Percentiles rank a stretch among this genome's conserved stretches.
Evolutionary conservation across 2,888 invertebrate genomes (phyloP).

Genomic region (Scaptomyza caliginosa): DNA sequence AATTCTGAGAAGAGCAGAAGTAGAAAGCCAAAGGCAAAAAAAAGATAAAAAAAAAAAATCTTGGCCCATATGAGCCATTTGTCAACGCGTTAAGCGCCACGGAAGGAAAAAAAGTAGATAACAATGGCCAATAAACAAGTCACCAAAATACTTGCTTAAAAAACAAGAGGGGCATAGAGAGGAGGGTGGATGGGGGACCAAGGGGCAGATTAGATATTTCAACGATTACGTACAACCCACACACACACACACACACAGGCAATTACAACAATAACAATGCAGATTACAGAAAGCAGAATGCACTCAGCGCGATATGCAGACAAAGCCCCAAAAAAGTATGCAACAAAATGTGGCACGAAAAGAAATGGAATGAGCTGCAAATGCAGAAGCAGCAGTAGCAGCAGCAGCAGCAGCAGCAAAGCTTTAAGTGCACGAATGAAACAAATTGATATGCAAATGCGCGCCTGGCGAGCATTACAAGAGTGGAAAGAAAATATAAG

Average conservation of each 20-base stretch:
- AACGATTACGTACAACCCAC: constrained; percentile 26
- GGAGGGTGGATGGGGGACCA: not conserved
- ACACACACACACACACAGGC: too few species aligned
- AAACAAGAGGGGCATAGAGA: not conserved
- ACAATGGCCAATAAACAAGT: constrained; percentile 62
- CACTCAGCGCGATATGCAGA: constrained; percentile 22
- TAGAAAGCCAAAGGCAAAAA: not conserved
- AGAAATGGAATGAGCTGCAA: constrained; percentile 29
- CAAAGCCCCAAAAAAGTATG: constrained; percentile 34
- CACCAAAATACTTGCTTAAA: constrained; percentile 53
- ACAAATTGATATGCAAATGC: constrained; percentile 77
- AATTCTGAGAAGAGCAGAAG: constrained; percentile 13
- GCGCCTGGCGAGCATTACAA: constrained; percentile 17
- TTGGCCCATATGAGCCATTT: constrained; percentile 44
- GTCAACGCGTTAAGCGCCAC: constrained; percentile 53
- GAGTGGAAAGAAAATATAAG: not conserved
- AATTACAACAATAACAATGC: constrained; percentile 28
- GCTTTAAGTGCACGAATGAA: constrained; percentile 67
- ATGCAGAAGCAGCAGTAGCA: constrained; percentile 39
- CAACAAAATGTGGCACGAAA: constrained; percentile 34
- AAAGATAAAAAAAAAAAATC: constrained; percentile 10
- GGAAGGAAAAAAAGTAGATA: constrained; percentile 7
- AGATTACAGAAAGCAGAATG: constrained; percentile 38
- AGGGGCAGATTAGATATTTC: constrained; percentile 12
- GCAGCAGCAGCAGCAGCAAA: constrained; percentile 34